Base-by-base conservation (phyloP, 2,797 vertebrate species). In the Pseudomugil tenellus region DNA sequence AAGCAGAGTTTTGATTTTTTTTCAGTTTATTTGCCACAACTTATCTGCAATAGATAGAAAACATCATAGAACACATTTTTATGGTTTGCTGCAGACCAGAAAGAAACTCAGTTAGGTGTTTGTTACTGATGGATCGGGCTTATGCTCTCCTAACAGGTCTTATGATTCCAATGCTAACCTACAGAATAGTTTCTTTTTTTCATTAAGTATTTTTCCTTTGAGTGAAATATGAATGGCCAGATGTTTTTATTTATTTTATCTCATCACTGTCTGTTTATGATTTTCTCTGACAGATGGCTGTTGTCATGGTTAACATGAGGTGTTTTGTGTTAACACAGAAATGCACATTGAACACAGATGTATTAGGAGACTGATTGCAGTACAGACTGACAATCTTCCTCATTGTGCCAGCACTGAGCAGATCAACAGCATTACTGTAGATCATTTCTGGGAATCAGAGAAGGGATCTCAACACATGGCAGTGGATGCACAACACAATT, bases 401-500 rank as follows among this genome's bases (percentile, higher is more conserved):
- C 34, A 29, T 32, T 57, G 49, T 67, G 67, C 78, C 80, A 85
- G 66, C 63, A 52, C 58, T 0, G 43, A 76, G 39, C 49, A n/a
- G 66, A 82, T 68, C 64, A 74, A 74, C 60, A 16, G 37, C 65
- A 55, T 61, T 35, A 67, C 61, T 58, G 59, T 73, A 71, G 83
- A 85, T 87, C 74, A 83, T 87, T 81, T 70, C 59, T 77, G 83
- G 75, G 82, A 84, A 78, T 84, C 72, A 56, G 56, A 74, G 55
- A 55, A 82, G 67, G 66, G 79, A 74, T 80, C 37, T 80, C 64
- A 73, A 31, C 67, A 79, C 26, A 85, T 72, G 72, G 76, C 74
- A 71, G 55, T 72, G 86, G 67, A 85, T 74, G 63, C 70, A 26
- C 51, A 70, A 70, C 9, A 12, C 60, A 60, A 75, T 23, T 78